These are phyloP conservation scores for Pseudochirops cupreus DNA, from an alignment of 2,797 vertebrate species.

Conservation along the genomic window DNA sequence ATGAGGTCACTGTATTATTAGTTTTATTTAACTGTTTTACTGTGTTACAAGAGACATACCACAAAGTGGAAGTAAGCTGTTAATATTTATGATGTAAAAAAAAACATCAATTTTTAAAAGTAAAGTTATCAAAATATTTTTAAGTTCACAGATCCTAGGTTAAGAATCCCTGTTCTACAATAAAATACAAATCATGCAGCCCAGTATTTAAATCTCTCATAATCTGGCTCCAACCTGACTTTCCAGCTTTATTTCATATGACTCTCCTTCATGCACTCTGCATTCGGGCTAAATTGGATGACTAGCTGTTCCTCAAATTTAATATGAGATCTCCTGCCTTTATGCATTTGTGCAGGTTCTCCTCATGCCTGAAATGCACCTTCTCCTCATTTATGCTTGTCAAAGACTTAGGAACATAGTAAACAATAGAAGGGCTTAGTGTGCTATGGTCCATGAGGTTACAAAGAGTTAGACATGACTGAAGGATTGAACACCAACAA, in stretches of 20 bases:
- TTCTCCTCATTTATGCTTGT: background rate
- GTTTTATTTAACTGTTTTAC: background rate
- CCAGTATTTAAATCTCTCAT: background rate
- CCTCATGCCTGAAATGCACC: background rate
- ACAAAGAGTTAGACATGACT: background rate
- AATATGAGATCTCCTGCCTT: background rate
- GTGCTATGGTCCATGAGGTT: background rate
- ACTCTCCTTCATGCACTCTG: constrained; percentile 1
- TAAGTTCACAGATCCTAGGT: background rate
- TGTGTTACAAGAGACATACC: background rate
- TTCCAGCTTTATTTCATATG: background rate
- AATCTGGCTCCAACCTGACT: background rate
- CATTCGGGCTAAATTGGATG: background rate
- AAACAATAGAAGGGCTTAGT: background rate
- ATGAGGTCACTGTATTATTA: background rate
- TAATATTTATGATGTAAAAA: background rate
- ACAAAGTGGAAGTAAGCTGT: background rate
- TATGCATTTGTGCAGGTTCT: background rate
- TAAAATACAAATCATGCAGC: background rate
- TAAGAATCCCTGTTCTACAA: background rate
- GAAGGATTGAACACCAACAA: background rate
- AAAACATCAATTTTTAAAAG: background rate
- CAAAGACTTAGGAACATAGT: background rate
- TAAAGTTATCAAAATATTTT: background rate
- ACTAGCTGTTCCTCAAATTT: background rate